These are phyloP conservation scores for Astreopora myriophthalma DNA, from an alignment of 64 coral and sea anemone species.

Conservation along the genomic window DNA sequence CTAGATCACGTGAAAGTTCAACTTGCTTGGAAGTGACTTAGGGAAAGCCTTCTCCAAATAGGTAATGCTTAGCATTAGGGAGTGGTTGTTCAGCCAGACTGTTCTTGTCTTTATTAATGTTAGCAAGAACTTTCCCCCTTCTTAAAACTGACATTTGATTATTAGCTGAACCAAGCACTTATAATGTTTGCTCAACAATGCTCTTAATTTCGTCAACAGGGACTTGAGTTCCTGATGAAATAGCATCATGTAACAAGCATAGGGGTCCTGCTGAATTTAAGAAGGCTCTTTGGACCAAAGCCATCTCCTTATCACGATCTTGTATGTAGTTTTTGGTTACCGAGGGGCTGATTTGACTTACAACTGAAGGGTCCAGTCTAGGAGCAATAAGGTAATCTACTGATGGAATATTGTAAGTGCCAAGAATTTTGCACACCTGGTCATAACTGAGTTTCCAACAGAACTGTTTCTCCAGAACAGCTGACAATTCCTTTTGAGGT, in stretches of 20 bases:
- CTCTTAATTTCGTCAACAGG: too few species aligned
- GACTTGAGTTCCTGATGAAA: too few species aligned
- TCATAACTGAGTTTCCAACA: background rate
- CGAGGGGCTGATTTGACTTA: background rate
- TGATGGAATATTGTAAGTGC: background rate
- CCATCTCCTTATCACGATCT: background rate
- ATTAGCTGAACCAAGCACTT: too few species aligned
- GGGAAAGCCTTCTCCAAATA: conserved; percentile 50
- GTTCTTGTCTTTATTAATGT: conserved; percentile 21
- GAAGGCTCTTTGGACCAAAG: background rate
- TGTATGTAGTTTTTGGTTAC: background rate
- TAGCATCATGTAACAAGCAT: too few species aligned
- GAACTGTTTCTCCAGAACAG: background rate
- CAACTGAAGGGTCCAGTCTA: background rate
- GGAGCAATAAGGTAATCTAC: background rate
- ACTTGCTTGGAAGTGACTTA: conserved; percentile 32
- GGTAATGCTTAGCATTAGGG: conserved; percentile 26
- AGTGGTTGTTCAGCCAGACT: conserved; percentile 18
- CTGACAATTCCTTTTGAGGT: background rate
- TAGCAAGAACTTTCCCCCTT: background rate
- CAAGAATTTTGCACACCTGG: background rate
- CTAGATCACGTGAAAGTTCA: background rate
- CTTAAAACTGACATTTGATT: too few species aligned
- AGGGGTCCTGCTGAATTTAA: too few species aligned
- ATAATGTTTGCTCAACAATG: too few species aligned